A percentile compares a stretch with the other conserved stretches of the same genome.
Conservation (phyloP, 2,888 invertebrate genomes). For the Hanleya hanleyi region DNA sequence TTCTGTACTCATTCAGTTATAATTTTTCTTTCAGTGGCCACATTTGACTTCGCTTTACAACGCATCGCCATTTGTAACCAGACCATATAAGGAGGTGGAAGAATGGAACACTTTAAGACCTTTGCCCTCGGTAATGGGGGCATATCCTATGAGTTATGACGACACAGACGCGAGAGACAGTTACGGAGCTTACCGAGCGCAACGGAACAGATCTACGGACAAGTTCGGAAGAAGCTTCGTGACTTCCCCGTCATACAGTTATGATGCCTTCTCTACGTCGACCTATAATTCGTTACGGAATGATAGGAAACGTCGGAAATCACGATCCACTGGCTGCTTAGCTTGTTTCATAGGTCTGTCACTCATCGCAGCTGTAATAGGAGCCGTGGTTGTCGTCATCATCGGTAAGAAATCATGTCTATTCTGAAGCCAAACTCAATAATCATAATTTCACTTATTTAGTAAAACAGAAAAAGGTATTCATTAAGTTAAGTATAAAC, state of each 20-base stretch:
- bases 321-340: not conserved
- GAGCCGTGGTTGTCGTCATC: not conserved
- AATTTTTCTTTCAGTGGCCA: not conserved
- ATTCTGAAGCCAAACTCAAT: no score
- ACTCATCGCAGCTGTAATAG: not conserved
- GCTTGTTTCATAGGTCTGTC: not conserved
- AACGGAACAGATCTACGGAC: not conserved
- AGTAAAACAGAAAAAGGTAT: no score
- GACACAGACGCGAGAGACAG: not conserved
- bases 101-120: not conserved
- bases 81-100: not conserved
- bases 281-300: not conserved
- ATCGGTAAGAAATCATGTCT: no score
- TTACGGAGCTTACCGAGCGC: not conserved
- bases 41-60: slow-evolving; percentile 1
- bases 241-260: not conserved
- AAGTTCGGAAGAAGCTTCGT: not conserved
- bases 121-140: not conserved
- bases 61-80: not conserved
- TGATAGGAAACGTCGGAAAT: not conserved
- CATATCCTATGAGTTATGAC: not conserved
- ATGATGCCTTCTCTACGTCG: not conserved
- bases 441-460: no score
- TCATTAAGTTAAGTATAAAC: no score
- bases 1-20: not conserved